Conservation (phyloP, 2,797 vertebrate species). For the Cynopterus sphinx region DNA sequence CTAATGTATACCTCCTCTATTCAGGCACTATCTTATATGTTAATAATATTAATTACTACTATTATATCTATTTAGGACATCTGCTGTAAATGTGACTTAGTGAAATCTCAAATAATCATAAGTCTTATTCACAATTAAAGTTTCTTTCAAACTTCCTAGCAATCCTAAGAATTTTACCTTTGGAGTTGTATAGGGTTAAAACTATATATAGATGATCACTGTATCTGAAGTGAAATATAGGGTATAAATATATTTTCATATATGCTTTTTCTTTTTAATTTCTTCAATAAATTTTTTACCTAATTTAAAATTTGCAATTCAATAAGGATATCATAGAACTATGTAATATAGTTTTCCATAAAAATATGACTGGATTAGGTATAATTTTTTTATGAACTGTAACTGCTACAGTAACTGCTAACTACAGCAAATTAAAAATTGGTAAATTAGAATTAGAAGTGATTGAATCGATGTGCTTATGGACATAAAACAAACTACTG, state of each 20-base stretch:
- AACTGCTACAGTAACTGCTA: neutral
- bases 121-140: neutral
- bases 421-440: neutral
- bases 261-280: neutral
- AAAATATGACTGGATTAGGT: neutral
- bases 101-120: neutral
- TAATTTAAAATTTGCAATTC: slow-evolving; percentile 12
- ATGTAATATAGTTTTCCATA: neutral
- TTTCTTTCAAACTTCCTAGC: neutral
- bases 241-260: neutral
- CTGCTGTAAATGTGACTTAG: neutral
- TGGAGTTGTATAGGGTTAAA: neutral
- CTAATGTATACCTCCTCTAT: neutral
- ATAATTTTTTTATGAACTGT: neutral
- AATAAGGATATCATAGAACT: neutral
- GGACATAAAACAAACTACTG: slow-evolving; percentile 10
- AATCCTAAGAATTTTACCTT: neutral
- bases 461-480: neutral
- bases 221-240: slow-evolving; percentile 26
- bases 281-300: neutral
- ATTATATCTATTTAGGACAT: neutral
- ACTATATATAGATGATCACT: neutral
- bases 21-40: neutral
- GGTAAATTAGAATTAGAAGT: neutral
- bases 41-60: neutral